phyloP scores from a whole-genome alignment of 2,797 vertebrate species.

The Propithecus perrieri region DNA sequence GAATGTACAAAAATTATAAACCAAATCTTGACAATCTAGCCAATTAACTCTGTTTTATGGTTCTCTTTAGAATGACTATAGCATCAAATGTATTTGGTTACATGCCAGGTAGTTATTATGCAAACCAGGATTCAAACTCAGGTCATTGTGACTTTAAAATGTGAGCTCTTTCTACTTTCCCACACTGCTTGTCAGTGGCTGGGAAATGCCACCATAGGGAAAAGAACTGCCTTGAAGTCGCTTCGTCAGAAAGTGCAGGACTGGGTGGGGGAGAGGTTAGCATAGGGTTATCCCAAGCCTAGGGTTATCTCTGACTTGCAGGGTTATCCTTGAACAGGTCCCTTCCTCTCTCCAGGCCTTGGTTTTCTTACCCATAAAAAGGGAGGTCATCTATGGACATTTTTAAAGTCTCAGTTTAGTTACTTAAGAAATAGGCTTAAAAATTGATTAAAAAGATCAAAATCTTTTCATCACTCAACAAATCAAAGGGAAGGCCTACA shows the following conservation, averaged over 20 bases:
- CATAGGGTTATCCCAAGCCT: too few relatives aligned
- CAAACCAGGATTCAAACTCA: neutral
- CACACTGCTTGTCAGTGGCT: neutral
- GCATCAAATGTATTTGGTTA: neutral
- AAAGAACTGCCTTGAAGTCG: neutral
- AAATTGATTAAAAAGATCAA: neutral
- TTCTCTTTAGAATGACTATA: constrained; percentile 1
- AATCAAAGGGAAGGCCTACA: neutral
- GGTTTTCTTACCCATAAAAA: neutral
- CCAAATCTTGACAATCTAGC: constrained; percentile 1
- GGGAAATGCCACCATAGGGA: neutral
- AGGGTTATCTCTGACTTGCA: neutral
- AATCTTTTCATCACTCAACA: neutral
- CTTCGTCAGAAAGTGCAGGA: neutral
- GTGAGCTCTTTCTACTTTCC: neutral
- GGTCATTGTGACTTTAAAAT: neutral
- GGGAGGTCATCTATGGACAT: neutral
- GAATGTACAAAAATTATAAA: constrained; percentile 29
- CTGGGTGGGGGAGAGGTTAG: neutral
- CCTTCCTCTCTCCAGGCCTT: neutral
- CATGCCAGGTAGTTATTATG: neutral
- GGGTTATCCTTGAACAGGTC: neutral
- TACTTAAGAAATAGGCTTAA: neutral
- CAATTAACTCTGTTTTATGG: constrained; percentile 56
- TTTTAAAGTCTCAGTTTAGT: neutral